These are phyloP conservation scores for Phyllotreta striolata DNA, from an alignment of 2,888 invertebrate genomes.

Conservation along the genomic window DNA sequence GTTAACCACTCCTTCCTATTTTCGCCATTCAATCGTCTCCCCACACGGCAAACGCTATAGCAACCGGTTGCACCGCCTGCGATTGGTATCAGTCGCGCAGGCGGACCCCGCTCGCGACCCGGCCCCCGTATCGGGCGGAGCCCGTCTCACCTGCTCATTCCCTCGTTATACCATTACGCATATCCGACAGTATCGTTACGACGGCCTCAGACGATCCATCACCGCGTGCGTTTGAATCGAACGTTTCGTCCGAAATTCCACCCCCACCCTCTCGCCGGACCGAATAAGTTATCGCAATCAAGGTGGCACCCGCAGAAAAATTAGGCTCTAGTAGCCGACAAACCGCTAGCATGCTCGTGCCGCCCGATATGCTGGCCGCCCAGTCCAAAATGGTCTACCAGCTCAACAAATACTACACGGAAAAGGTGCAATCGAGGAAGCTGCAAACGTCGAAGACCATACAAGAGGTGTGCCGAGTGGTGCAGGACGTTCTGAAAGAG, in stretches of 20 bases:
- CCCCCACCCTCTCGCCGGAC: slow-evolving; percentile 36
- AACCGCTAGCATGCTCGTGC: slow-evolving; percentile 79
- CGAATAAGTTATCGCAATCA: slow-evolving; percentile 43
- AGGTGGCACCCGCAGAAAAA: slow-evolving; percentile 52
- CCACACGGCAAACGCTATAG: slow-evolving; percentile 23
- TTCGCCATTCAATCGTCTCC: slow-evolving; percentile 11
- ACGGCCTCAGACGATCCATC: slow-evolving; percentile 54
- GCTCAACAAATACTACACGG: slow-evolving; percentile 80
- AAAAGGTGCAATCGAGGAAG: slow-evolving; percentile 78
- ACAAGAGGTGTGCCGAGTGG: slow-evolving; percentile 79
- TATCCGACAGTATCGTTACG: slow-evolving; percentile 53
- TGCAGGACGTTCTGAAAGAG: slow-evolving; percentile 83
- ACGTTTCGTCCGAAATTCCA: slow-evolving; percentile 26
- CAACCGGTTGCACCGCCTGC: slow-evolving; percentile 4
- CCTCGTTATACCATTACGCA: slow-evolving; percentile 37
- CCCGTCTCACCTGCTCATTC: slow-evolving; percentile 51
- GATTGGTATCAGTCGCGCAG: slow-evolving; percentile 37
- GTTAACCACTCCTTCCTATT: slow-evolving; percentile 15
- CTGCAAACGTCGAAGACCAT: slow-evolving; percentile 75
- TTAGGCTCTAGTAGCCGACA: slow-evolving; percentile 52
- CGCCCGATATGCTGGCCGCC: slow-evolving; percentile 92
- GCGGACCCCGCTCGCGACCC: slow-evolving; percentile 46
- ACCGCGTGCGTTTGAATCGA: slow-evolving; percentile 35
- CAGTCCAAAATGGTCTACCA: slow-evolving; percentile 96
- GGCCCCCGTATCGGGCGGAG: slow-evolving; percentile 51